Percentiles rank a stretch among this genome's conserved stretches.
These are phyloP conservation scores for Platysternon megacephalum DNA, from an alignment of 2,113 vertebrate genomes.

Conservation along the genomic window DNA sequence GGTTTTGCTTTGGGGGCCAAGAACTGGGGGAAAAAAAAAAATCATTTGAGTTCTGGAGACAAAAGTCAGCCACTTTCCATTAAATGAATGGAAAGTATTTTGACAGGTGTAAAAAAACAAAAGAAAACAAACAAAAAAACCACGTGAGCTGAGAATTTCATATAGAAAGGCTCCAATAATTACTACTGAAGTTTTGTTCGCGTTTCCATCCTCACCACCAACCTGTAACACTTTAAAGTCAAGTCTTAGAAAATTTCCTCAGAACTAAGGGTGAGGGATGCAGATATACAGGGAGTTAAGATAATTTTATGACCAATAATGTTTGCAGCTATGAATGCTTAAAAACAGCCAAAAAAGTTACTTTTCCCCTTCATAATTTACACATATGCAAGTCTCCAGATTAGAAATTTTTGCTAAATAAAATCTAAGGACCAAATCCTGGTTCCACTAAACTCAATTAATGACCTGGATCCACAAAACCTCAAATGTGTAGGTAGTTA, in stretches of 20 bases:
- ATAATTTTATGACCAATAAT: neutral
- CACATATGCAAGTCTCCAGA: neutral
- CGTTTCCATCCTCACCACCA: neutral
- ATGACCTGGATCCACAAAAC: neutral
- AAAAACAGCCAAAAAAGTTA: neutral
- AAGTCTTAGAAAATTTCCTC: neutral
- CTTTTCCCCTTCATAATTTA: accelerated
- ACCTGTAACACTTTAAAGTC: neutral
- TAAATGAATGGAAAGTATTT: neutral
- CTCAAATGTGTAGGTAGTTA: neutral
- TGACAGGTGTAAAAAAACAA: neutral
- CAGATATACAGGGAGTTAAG: neutral
- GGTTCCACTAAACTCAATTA: neutral
- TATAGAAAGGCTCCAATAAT: neutral
- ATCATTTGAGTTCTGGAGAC: neutral
- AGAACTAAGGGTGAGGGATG: neutral
- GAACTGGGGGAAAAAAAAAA: slow-evolving; percentile 81
- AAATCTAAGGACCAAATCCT: neutral
- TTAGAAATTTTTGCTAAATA: neutral
- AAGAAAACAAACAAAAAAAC: neutral
- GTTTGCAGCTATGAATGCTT: neutral
- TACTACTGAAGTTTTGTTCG: neutral
- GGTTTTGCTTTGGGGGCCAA: slow-evolving; percentile 81
- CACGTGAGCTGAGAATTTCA: neutral
- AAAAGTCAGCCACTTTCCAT: neutral